Base-by-base conservation (phyloP, 2,113 vertebrate genomes). In the Dermatemys mawii region DNA sequence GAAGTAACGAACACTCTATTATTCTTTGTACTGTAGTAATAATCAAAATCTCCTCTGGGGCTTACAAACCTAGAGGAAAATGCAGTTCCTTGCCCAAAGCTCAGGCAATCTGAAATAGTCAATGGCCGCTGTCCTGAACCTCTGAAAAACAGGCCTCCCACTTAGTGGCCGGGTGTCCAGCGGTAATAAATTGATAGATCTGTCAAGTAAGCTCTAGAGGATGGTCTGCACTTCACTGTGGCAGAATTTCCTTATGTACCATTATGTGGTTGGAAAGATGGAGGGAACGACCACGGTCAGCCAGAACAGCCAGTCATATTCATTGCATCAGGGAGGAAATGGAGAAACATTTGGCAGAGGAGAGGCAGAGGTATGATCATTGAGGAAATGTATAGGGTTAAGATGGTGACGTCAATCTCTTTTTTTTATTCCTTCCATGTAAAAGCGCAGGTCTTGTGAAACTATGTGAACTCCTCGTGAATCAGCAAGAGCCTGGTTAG, bases 301-400 rank as follows among this genome's bases (percentile, higher is more conserved):
- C 51, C 27, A 57, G 24, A 78, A 46, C 85, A 57, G 80, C 24
- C 83, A 92, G 53, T 81, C 84, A 76, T 51, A 57, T 81, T 44
- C 35, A 51, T 54, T 54, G 8, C 63, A 94, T 95, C 80, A 44
- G 46, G 88, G 78, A 86, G 94, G 93, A 84, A 1, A 35, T 24
- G 13, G 70, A 35, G 29, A 73, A 84, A 78, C 78, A 80, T 41
- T 22, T 46, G 35, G 75, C 89, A 91, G 67, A 95, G 44, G 32
- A 88, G 78, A 87, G 87, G 87, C 91, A 92, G 81, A 90, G 55
- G 70, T 53, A 44, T 22, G 84, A 84, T 44, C 86, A 81, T 51
- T 86, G 63, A 83, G 89, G 94, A 49, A 89, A 95, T 97, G 95
- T 96, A 95, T 87, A 84, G 67, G 24, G 54, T 49, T 57, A 87